Evolutionary conservation across 2,113 vertebrate species (phyloP), one percentile per base, ranked within the genome.

Genomic region (Anarhynchus alexandrinus): DNA sequence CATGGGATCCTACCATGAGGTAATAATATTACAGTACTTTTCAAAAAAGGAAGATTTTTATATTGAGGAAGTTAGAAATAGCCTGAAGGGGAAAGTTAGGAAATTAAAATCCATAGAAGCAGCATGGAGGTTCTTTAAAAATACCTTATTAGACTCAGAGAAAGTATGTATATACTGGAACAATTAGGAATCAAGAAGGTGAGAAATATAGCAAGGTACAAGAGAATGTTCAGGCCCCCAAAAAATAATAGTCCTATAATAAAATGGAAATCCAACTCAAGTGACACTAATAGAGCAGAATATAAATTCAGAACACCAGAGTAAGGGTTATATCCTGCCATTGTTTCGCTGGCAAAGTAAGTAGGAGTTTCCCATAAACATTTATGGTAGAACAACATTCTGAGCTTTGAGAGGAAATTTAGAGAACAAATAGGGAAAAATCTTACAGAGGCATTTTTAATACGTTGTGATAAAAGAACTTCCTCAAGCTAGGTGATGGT

Each of bases 11-110:
- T 64, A 94, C 92, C 90, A 95, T 96, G 97, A 98, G 94, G 96
- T 94, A 97, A 86, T 97, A 98, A 97, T 97, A 97, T 97, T 97
- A 97, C 96, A 97, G 95, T 78, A 91, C 94, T 94, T 95, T 95
- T 96, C 55, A 96, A 96, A 98, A 98, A 97, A 95, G 81, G 94
- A 92, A 96, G 86, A 96, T 95, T 97, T 98, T 97, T 97, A 97
- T 97, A 95, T 95, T 96, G 93, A 96, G 93, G 93, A 98, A 98
- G 92, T 87, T 83, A 97, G 94, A 97, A 98, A 90, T 77, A 95
- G 96, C 97, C 97, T 97, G 90, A 97, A 95, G 96, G 96, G 96
- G 94, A 97, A 98, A 93, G 87, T 96, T 98, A 91, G 96, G 96
- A 97, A 93, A 95, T 98, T 96, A 96, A 93, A 97, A 97, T 97